A percentile compares a stretch with the other conserved stretches of the same genome.
These are phyloP conservation scores for Fissipunctia ypsillon DNA, from an alignment of 2,888 invertebrate genomes.

Conservation along the genomic window DNA sequence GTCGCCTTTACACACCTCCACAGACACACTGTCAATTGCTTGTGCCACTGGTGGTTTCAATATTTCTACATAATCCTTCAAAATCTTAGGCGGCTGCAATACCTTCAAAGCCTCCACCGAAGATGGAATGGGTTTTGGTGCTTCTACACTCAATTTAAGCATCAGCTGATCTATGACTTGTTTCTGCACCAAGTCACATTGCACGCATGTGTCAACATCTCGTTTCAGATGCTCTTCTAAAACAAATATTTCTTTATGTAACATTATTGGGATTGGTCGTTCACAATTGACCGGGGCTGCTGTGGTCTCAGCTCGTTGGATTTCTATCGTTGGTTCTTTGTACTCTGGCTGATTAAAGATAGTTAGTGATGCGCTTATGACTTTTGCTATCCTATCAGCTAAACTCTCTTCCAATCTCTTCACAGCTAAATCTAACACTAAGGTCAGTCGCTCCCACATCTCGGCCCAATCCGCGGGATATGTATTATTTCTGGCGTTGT, in stretches of 20 bases:
- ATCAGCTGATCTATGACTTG: slow-evolving; percentile 78
- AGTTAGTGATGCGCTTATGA: slow-evolving; percentile 72
- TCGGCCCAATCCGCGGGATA: slow-evolving; percentile 71
- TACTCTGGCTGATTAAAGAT: slow-evolving; percentile 47
- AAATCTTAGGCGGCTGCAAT: slow-evolving; percentile 64
- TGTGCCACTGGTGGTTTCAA: slow-evolving; percentile 63
- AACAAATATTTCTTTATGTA: slow-evolving; percentile 58
- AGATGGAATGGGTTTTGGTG: slow-evolving; percentile 49
- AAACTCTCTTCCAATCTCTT: slow-evolving; percentile 79
- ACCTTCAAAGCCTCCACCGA: slow-evolving; percentile 55
- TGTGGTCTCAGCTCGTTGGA: slow-evolving; percentile 8
- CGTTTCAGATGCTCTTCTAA: slow-evolving; percentile 36
- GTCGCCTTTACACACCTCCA: slow-evolving; percentile 66
- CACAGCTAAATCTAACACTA: slow-evolving; percentile 76
- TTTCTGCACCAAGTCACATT: slow-evolving; percentile 79
- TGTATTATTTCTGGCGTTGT: slow-evolving; percentile 65
- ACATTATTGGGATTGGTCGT: slow-evolving; percentile 26
- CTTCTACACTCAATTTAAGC: slow-evolving; percentile 70
- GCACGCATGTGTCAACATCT: slow-evolving; percentile 69
- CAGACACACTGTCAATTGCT: slow-evolving; percentile 24
- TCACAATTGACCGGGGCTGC: slow-evolving; percentile 30
- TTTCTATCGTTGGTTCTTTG: slow-evolving; percentile 37
- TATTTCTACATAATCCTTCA: slow-evolving; percentile 73
- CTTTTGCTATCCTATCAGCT: slow-evolving; percentile 76
- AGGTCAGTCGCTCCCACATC: slow-evolving; percentile 78